Conservation (phyloP, 2,888 invertebrate species). For the Cheilosia variabilis region DNA sequence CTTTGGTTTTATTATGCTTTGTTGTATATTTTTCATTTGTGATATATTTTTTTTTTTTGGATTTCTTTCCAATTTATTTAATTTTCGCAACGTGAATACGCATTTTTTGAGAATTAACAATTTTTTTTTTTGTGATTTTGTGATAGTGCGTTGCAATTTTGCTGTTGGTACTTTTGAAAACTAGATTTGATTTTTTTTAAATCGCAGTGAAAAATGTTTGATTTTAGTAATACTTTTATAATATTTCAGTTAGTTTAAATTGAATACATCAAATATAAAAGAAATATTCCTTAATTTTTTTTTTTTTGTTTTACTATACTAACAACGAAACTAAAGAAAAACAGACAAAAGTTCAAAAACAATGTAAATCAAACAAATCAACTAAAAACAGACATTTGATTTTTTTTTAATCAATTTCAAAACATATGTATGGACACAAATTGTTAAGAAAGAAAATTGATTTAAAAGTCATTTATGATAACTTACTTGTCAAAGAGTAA, state of each 20-base stretch:
- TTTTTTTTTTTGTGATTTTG: conserved; percentile 49
- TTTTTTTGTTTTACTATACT: conserved; percentile 60
- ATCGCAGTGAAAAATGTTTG: conserved; percentile 61
- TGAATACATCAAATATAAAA: conserved; percentile 53
- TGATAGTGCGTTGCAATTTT: conserved; percentile 69
- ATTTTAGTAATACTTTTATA: conserved; percentile 20
- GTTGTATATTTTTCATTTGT: conserved; percentile 34
- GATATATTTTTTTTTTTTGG: conserved; percentile 26
- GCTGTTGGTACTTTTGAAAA: conserved; percentile 27
- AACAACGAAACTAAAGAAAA: conserved; percentile 57
- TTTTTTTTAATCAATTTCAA: conserved; percentile 30
- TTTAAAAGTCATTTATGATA: conserved; percentile 76
- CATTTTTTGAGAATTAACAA: conserved; percentile 3
- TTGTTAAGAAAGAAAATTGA: conserved; percentile 49
- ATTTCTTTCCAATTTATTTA: conserved; percentile 36
- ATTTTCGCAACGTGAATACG: conserved; percentile 61
- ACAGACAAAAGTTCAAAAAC: conserved; percentile 64
- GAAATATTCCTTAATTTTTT: conserved; percentile 37
- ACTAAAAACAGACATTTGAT: conserved; percentile 15
- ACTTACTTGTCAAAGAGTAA: conserved; percentile 88
- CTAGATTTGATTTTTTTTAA: conserved; percentile 12
- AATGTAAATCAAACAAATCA: conserved; percentile 50
- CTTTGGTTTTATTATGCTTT: conserved; percentile 43
- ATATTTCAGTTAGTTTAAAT: conserved; percentile 24
- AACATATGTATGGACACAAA: conserved; percentile 27